These are phyloP conservation scores for Neogale vison DNA, from an alignment of 2,113 vertebrate genomes.

Conservation along the genomic window DNA sequence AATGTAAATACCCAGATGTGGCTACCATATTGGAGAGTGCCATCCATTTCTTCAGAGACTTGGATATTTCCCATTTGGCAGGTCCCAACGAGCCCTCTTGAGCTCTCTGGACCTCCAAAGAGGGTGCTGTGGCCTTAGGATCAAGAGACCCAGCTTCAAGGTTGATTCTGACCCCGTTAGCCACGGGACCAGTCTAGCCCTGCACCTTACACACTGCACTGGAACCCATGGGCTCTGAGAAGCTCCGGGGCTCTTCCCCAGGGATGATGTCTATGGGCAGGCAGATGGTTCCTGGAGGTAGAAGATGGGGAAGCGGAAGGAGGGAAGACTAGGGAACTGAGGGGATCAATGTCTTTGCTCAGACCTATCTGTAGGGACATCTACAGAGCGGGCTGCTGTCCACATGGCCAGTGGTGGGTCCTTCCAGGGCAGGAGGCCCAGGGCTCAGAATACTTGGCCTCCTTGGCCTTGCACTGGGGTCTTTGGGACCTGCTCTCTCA, in stretches of 20 bases:
- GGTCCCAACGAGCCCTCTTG: not conserved
- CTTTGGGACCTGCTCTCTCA: not conserved
- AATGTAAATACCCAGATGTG: not conserved
- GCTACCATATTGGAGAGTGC: not conserved
- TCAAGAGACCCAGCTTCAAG: not conserved
- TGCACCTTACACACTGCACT: not conserved
- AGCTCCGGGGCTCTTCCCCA: not conserved
- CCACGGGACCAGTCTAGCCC: not conserved
- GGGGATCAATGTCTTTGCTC: not conserved
- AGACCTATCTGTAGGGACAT: too few relatives aligned
- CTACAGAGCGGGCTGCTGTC: not conserved
- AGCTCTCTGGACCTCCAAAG: not conserved
- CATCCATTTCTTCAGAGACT: not conserved
- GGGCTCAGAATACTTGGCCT: not conserved
- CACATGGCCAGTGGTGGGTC: too few relatives aligned
- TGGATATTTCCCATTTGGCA: not conserved
- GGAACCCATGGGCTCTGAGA: not conserved
- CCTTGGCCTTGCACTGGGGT: not conserved
- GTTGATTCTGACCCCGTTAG: not conserved
- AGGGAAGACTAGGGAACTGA: not conserved
- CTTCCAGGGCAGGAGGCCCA: not conserved
- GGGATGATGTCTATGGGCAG: not conserved
- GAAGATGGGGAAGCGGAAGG: not conserved
- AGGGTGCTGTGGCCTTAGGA: not conserved
- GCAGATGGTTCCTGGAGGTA: not conserved